phyloP scores from a whole-genome alignment of 1,140 invertebrate genomes.

The Pogonognathellus flavescens region DNA sequence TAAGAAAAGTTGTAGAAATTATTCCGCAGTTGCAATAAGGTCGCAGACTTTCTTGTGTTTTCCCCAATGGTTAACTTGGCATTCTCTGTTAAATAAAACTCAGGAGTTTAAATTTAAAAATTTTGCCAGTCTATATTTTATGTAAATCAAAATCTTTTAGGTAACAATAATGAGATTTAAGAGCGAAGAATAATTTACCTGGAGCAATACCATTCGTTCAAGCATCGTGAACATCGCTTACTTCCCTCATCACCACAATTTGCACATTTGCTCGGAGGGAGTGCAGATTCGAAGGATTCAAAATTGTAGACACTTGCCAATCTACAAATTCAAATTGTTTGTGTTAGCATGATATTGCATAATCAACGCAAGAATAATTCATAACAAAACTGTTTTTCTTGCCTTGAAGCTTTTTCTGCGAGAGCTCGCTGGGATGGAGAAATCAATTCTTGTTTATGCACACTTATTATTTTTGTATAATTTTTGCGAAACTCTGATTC shows the following conservation, averaged over 20 bases:
- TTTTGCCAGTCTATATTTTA: too few relatives aligned
- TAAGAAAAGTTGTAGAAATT: too few relatives aligned
- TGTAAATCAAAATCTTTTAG: too few relatives aligned
- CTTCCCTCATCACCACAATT: slow-evolving; percentile 70
- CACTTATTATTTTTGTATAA: slow-evolving; percentile 39
- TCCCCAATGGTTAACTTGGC: slow-evolving; percentile 66
- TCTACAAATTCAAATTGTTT: slow-evolving; percentile 38
- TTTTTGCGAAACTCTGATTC: slow-evolving; percentile 53
- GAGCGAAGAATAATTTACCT: slow-evolving; percentile 68
- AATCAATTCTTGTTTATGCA: slow-evolving; percentile 57
- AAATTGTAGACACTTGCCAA: slow-evolving; percentile 70
- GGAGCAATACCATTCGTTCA: slow-evolving; percentile 72
- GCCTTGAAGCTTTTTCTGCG: slow-evolving; percentile 58
- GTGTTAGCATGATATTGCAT: neutral
- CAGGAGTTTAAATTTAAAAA: neutral
- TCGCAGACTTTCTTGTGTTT: slow-evolving; percentile 63
- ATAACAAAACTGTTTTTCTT: neutral
- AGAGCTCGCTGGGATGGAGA: slow-evolving; percentile 38
- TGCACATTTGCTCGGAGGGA: slow-evolving; percentile 69
- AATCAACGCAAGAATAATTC: neutral
- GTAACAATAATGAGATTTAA: neutral
- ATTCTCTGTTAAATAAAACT: slow-evolving; percentile 56
- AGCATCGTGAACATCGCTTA: slow-evolving; percentile 73
- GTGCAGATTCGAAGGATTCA: slow-evolving; percentile 70
- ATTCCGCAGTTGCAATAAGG: slow-evolving; percentile 5